phyloP scores from a whole-genome alignment of 37 sponge, comb jelly and placozoan species.

The Spongia lamella region DNA sequence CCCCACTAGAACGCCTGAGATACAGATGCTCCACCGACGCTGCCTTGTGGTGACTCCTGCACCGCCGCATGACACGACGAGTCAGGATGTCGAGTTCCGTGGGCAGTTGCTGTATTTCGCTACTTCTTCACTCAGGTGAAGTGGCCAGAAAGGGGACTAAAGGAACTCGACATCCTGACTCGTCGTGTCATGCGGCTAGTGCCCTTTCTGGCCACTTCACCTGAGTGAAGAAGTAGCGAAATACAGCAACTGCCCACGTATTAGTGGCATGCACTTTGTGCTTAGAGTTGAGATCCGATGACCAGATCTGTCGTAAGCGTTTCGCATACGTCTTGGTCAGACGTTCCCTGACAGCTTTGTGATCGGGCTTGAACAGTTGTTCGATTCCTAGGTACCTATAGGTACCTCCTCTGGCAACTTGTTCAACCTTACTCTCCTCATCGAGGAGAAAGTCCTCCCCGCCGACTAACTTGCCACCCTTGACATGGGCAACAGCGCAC shows the following conservation, averaged over 20 bases:
- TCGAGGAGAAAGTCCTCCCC: background rate
- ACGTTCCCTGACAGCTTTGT: background rate
- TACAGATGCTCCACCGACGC: background rate
- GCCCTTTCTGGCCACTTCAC: conserved; percentile 12
- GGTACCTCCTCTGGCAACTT: background rate
- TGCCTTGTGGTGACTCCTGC: background rate
- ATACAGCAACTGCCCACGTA: background rate
- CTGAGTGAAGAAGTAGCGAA: background rate
- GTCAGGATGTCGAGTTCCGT: background rate
- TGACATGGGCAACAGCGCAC: conserved; percentile 37
- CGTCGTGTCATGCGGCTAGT: background rate
- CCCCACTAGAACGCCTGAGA: background rate
- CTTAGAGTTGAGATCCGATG: background rate
- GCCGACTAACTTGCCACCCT: background rate
- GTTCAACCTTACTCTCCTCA: background rate
- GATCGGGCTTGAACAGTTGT: conserved; percentile 22
- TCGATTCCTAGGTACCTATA: conserved; percentile 32
- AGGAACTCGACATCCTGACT: conserved; percentile 3
- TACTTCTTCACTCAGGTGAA: background rate
- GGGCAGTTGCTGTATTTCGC: background rate
- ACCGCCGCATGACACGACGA: background rate
- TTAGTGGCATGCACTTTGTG: conserved; percentile 5
- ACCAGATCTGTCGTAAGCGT: background rate
- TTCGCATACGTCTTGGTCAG: background rate
- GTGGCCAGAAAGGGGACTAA: conserved; percentile 3